These are phyloP conservation scores for Leptinotarsa undecemlineata DNA, from an alignment of 1,140 invertebrate genomes.

Conservation along the genomic window DNA sequence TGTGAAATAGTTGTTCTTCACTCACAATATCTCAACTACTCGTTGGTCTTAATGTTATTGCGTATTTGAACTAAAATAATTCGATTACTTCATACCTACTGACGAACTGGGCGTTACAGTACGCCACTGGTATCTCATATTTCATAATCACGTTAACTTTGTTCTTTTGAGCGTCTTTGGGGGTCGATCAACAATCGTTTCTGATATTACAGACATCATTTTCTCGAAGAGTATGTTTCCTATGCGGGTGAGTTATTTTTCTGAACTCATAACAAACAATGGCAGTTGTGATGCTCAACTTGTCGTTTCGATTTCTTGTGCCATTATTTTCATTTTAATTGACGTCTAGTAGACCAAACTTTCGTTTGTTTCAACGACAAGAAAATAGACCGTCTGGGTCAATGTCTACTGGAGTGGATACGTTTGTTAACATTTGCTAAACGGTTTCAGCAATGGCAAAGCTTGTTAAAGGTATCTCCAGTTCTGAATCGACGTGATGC, in stretches of 20 bases:
- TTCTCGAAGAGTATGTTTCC: not conserved
- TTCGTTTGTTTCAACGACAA: not conserved
- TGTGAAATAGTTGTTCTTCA: too few species aligned
- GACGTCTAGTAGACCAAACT: not conserved
- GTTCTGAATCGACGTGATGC: too few species aligned
- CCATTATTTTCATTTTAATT: not conserved
- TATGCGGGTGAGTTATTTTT: conserved; percentile 6
- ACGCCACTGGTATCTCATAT: not conserved
- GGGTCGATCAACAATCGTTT: conserved; percentile 2
- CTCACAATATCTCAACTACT: too few species aligned
- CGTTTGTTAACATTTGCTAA: too few species aligned
- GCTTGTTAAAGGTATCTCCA: too few species aligned
- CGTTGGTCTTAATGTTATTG: too few species aligned
- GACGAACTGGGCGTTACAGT: not conserved
- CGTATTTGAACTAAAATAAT: too few species aligned
- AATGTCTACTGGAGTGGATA: not conserved
- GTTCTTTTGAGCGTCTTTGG: conserved; percentile 2
- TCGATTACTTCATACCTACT: too few species aligned
- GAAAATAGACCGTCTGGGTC: not conserved
- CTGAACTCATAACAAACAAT: not conserved
- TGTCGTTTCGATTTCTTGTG: not conserved
- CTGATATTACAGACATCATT: conserved; percentile 2
- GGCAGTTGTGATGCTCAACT: not conserved
- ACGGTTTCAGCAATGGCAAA: too few species aligned
- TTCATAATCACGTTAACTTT: conserved; percentile 4